These are phyloP conservation scores for Cremastobaeus sp. DNA, from an alignment of 2,888 invertebrate species.

Conservation along the genomic window DNA sequence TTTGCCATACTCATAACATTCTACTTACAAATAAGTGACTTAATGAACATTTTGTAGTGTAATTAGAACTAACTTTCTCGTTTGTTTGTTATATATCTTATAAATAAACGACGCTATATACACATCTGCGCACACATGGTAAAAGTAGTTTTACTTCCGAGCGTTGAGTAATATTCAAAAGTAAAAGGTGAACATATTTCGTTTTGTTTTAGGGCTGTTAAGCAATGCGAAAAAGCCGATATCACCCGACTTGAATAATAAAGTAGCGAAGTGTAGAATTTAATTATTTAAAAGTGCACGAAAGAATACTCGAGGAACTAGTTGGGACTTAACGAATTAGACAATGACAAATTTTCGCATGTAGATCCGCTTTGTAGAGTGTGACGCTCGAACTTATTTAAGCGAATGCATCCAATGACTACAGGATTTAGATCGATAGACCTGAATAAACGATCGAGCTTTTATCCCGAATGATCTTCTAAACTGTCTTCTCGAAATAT, in stretches of 20 bases:
- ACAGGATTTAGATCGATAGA: slow-evolving; percentile 59
- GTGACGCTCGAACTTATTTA: slow-evolving; percentile 53
- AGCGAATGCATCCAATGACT: slow-evolving; percentile 57
- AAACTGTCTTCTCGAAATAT: too few species aligned
- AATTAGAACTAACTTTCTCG: too few species aligned
- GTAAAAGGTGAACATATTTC: too few species aligned
- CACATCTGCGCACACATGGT: too few species aligned
- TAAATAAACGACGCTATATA: too few species aligned
- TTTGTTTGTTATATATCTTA: too few species aligned
- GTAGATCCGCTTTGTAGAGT: slow-evolving; percentile 62
- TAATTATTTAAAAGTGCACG: slow-evolving; percentile 63
- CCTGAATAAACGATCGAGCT: slow-evolving; percentile 44
- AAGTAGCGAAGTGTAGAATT: slow-evolving; percentile 61
- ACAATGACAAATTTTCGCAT: slow-evolving; percentile 65
- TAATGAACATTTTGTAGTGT: too few species aligned
- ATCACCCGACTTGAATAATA: slow-evolving; percentile 61
- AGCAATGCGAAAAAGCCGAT: too few species aligned
- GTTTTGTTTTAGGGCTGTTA: too few species aligned
- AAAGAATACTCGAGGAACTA: slow-evolving; percentile 40
- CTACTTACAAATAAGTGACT: slow-evolving; percentile 6
- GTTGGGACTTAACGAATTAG: slow-evolving; percentile 52
- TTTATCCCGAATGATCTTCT: slow-evolving; percentile 33
- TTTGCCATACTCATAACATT: slow-evolving; percentile 28
- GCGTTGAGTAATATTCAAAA: too few species aligned
- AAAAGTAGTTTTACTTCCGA: too few species aligned